These are phyloP conservation scores for Dufourea novaeangliae DNA, from an alignment of 1,140 invertebrate genomes.

Conservation along the genomic window DNA sequence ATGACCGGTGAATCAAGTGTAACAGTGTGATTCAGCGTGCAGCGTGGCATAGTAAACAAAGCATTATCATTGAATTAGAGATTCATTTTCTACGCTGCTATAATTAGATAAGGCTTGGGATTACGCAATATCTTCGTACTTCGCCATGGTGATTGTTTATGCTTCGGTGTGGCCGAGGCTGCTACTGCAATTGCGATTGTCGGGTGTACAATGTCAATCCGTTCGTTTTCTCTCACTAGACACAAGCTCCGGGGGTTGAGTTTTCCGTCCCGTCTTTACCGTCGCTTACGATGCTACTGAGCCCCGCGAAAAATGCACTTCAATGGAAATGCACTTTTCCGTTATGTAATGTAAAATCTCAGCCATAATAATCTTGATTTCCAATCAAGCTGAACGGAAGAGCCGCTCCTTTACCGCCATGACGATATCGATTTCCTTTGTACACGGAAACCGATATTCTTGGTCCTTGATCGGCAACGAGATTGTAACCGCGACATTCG, in stretches of 20 bases:
- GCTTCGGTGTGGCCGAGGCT: slow-evolving; percentile 16
- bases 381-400: slow-evolving; percentile 32
- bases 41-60: slow-evolving; percentile 63
- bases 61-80: slow-evolving; percentile 55
- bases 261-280: slow-evolving; percentile 12
- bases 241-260: not conserved
- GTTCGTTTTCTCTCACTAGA: not conserved
- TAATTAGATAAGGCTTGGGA: slow-evolving; percentile 73
- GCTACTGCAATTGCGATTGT: slow-evolving; percentile 20
- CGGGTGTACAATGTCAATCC: slow-evolving; percentile 20
- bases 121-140: slow-evolving; percentile 72
- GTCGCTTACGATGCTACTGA: slow-evolving; percentile 10
- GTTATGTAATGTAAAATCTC: slow-evolving; percentile 55
- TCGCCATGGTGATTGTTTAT: slow-evolving; percentile 76
- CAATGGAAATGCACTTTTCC: slow-evolving; percentile 56
- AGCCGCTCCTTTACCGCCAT: slow-evolving; percentile 56
- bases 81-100: slow-evolving; percentile 49
- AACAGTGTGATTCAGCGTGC: slow-evolving; percentile 18
- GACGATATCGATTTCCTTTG: slow-evolving; percentile 47
- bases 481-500: slow-evolving; percentile 19
- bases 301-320: slow-evolving; percentile 54
- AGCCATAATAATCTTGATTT: slow-evolving; percentile 56
- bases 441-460: not conserved
- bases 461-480: slow-evolving; percentile 9
- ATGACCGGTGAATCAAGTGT: slow-evolving; percentile 9